Base-by-base conservation (phyloP, 2,113 vertebrate species). In the Peromyscus polionotus region DNA sequence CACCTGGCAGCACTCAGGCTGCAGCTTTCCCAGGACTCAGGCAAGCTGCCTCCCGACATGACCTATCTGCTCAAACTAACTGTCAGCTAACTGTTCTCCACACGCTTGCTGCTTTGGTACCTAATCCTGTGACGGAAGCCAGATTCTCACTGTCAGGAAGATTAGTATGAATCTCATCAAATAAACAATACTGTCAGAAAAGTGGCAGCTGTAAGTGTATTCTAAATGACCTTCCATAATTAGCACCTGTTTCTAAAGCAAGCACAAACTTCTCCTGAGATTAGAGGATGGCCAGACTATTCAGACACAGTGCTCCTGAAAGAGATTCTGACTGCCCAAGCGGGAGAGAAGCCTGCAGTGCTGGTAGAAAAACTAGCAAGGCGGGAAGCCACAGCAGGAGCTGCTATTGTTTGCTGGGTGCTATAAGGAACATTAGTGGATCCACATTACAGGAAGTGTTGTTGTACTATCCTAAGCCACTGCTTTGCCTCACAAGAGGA, bases 11-110 rank as follows among this genome's bases (percentile, higher is more conserved):
- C 54, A 54, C 54, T 97, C 94, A 97, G 95, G 98, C 81, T 97
- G 80, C 72, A 92, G 54, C 89, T 96, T 89, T 96, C 94, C 97
- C 85, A 81, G 54, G 22, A 91, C 42, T 95, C 83, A 51, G 93
- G 94, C 95, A 98, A 98, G 97, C 95, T 97, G 80, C 91, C 97
- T 98, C 97, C 91, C 97, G 95, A 98, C 97, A 97, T 70, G 95
- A 98, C 81, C 98, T 98, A 98, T 92, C 92, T 97, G 91, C 42
- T 95, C 97, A 98, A 97, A 97, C 97, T 98, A 98, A 96, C 93
- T n/a, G 98, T 94, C 93, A 96, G 84, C 87, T 95, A 93, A 98
- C 95, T 70, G 95, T 80, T 94, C 94, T 90, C 81, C 0, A 76
- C 36, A 91, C 7, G 81, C 31, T 85, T 90, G 76, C 63, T 89